A percentile compares a stretch with the other conserved stretches of the same genome.
phyloP scores from a whole-genome alignment of 2,797 vertebrate genomes.

The Pseudomugil gertrudae region DNA sequence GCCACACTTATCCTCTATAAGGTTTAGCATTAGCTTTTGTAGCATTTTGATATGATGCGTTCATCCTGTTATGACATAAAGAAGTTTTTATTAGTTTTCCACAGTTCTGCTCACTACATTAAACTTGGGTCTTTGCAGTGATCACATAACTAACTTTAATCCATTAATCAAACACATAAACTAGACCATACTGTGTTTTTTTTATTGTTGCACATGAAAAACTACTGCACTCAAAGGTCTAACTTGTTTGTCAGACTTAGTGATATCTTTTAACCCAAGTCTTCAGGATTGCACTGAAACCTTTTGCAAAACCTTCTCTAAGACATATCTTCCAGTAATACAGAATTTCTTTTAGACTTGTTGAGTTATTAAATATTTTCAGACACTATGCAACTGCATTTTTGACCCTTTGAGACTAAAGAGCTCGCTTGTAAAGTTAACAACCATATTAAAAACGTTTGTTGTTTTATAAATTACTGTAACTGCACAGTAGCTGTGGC shows the following conservation, averaged over 20 bases:
- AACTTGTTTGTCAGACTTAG: constrained; percentile 48
- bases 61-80: constrained; percentile 33
- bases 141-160: constrained; percentile 48
- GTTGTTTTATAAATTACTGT: constrained; percentile 42
- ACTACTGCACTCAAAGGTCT: constrained; percentile 71
- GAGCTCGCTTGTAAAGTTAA: constrained; percentile 41
- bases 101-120: constrained; percentile 16
- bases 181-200: neutral
- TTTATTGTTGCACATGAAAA: constrained; percentile 62
- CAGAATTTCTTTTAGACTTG: neutral
- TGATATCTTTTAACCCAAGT: neutral
- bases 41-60: constrained; percentile 7
- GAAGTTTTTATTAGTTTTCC: constrained; percentile 17
- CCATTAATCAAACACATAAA: constrained; percentile 24
- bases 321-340: neutral
- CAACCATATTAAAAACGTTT: constrained; percentile 37
- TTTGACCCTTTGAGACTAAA: constrained; percentile 6
- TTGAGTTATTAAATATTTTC: neutral
- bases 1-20: too few relatives aligned
- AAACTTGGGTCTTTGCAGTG: constrained; percentile 22
- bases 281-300: neutral
- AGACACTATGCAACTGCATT: constrained; percentile 8
- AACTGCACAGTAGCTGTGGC: constrained; percentile 29
- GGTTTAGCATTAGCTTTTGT: constrained; percentile 12
- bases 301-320: constrained; percentile 4